Evolutionary conservation across 30 jellyfish, hydroid and myxozoan species (phyloP), one percentile per base, ranked within the genome.

Genomic region (Aurelia aurita complex sp. Pacific): DNA sequence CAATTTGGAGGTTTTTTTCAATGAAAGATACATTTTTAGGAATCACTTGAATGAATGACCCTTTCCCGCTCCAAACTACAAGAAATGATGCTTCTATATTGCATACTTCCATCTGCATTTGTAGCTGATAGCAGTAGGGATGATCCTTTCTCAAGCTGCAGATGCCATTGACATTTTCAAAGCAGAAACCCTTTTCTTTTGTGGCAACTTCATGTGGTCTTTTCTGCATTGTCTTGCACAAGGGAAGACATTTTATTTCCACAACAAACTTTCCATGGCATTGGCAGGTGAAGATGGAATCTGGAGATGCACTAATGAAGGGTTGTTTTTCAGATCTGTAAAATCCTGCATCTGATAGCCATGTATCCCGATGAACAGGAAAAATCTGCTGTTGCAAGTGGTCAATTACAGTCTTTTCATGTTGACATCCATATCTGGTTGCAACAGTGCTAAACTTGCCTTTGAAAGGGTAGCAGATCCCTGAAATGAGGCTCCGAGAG

Each of bases 181-280:
- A 59, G 29, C 68, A 59, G 29, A 59, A 59, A 59, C 68, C 7
- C 7, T 9, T 59, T 15, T 9, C 68, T 13, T 15, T 3, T 18
- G 18, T 18, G 18, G 68, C 68, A 15, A 59, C 18, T 59, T 59
- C 68, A 15, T 13, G 10, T 2, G 68, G 68, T 59, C 29, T 59
- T 59, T 59, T 59, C 29, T 2, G 18, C 29, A 13, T 59, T 2
- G 29, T 59, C 68, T 59, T 59, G 68, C 68, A 59, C 68, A 15
- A 18, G 14, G 4, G 33, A 59, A 79, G 85, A 53, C 85, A 74
- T 79, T 74, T 74, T 6, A 74, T 19, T 36, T 74, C 85, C 23
- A 74, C 63, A 17, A 74, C 15, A 3, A 74, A 74, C 19, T 46
- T 59, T 23, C 73, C 85, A 74, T 53, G 72, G 57, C 85, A 51